phyloP scores from a whole-genome alignment of 2,113 vertebrate genomes.

The Stigmatopora argus region DNA sequence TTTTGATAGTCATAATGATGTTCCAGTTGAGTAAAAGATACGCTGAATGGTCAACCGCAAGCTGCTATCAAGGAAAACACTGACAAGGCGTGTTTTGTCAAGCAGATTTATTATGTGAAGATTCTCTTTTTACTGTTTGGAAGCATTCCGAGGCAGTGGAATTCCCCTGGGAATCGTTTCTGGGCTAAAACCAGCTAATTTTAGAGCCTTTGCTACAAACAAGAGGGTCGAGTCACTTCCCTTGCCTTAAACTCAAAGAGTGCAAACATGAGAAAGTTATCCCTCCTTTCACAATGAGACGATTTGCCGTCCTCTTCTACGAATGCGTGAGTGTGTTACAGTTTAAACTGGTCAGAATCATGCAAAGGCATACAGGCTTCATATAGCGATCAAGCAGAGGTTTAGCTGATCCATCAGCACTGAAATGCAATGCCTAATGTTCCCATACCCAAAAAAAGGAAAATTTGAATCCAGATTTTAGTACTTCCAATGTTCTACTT shows the following conservation, averaged over 20 bases:
- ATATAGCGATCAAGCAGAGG: conserved; percentile 15
- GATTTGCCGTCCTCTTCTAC: conserved; percentile 5
- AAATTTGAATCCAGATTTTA: too few relatives aligned
- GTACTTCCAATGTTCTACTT: too few relatives aligned
- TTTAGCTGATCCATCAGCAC: not conserved
- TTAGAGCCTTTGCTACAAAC: conserved; percentile 13
- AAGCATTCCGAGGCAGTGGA: conserved; percentile 15
- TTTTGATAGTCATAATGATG: conserved; percentile 32
- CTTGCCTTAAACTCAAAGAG: not conserved
- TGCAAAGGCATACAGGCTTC: conserved; percentile 11
- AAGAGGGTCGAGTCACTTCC: conserved; percentile 8
- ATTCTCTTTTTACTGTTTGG: conserved; percentile 12
- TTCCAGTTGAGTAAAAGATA: conserved; percentile 20
- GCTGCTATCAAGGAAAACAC: conserved; percentile 22
- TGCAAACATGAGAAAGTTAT: conserved; percentile 33
- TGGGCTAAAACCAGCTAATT: conserved; percentile 23
- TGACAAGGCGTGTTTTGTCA: conserved; percentile 26
- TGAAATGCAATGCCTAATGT: not conserved
- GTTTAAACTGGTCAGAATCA: conserved; percentile 8
- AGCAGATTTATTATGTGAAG: conserved; percentile 26
- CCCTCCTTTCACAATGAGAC: conserved; percentile 40
- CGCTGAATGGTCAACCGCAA: not conserved
- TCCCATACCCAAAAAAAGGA: too few relatives aligned
- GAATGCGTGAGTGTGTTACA: conserved; percentile 2
- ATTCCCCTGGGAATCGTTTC: conserved; percentile 22